Conservation (phyloP, 2,888 invertebrate species). For the Lissocephala sabroskyi region DNA sequence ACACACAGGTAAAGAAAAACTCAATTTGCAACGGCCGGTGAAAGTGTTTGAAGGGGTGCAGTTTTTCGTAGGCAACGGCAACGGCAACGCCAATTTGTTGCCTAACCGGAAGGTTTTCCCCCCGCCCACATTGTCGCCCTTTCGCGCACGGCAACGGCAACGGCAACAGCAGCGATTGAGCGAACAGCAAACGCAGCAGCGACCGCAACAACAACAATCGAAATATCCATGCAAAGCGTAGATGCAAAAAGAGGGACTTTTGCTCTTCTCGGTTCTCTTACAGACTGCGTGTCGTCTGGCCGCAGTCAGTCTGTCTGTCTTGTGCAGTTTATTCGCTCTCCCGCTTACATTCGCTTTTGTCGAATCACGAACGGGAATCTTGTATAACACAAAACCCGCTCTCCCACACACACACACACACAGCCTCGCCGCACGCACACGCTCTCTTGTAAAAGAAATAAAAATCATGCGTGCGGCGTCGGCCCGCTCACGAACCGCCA, state of each 20-base stretch:
- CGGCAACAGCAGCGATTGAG: too few species aligned
- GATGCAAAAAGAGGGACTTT: not conserved
- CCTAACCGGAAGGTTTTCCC: slow-evolving; percentile 51
- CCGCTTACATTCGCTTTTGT: too few species aligned
- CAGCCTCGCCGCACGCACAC: not conserved
- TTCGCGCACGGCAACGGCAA: not conserved
- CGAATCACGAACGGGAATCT: not conserved
- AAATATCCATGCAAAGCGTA: slow-evolving; percentile 1
- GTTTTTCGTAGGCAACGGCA: not conserved
- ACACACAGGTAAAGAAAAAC: slow-evolving; percentile 43
- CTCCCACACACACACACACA: not conserved
- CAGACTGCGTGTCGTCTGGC: not conserved
- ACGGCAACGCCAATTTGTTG: slow-evolving; percentile 24
- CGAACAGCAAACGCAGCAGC: too few species aligned
- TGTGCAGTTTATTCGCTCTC: too few species aligned
- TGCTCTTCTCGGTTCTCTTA: not conserved
- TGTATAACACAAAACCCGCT: not conserved
- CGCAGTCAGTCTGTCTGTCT: too few species aligned
- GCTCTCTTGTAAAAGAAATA: not conserved
- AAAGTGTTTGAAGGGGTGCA: slow-evolving; percentile 42
- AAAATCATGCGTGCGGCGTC: too few species aligned
- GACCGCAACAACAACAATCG: too few species aligned
- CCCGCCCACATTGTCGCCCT: slow-evolving; percentile 19
- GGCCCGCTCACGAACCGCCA: not conserved
- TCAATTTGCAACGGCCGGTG: slow-evolving; percentile 27